Conservation (phyloP, 2,888 invertebrate genomes). For the Nomada flava region DNA sequence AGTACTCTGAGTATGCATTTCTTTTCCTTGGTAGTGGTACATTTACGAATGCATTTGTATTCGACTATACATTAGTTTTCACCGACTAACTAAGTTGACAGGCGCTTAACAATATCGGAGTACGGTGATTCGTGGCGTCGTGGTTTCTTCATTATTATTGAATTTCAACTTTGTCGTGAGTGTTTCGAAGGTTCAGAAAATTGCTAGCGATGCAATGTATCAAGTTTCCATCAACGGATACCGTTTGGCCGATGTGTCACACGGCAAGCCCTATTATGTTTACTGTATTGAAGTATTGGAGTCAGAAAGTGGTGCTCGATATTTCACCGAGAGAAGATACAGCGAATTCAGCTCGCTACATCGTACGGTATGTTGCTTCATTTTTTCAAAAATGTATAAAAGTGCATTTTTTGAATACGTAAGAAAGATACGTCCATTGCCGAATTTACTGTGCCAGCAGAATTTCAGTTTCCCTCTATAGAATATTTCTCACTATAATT, state of each 20-base stretch:
- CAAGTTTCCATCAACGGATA: conserved; percentile 83
- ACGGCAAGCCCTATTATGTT: conserved; percentile 84
- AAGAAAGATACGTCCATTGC: neutral
- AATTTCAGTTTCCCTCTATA: neutral
- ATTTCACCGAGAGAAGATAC: conserved; percentile 85
- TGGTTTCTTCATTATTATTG: neutral
- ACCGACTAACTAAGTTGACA: conserved; percentile 18
- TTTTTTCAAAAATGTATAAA: no score
- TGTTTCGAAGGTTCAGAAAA: conserved; percentile 45
- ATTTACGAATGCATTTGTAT: conserved; percentile 2
- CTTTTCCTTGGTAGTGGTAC: neutral
- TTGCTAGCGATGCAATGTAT: conserved; percentile 81
- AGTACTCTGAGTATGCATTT: neutral
- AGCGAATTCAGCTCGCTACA: conserved; percentile 86
- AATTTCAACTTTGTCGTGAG: conserved; percentile 16
- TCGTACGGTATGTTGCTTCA: conserved; percentile 84
- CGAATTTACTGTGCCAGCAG: no score
- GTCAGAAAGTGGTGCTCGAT: conserved; percentile 79
- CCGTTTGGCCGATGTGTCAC: conserved; percentile 82
- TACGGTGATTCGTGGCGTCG: conserved; percentile 3
- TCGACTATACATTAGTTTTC: conserved; percentile 11
- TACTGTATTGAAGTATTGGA: conserved; percentile 84
- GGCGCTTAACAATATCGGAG: neutral
- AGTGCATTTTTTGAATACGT: neutral
- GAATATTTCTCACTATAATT: neutral